A percentile compares a stretch with the other conserved stretches of the same genome.
phyloP scores from a whole-genome alignment of 2,113 vertebrate genomes.

The Pao palembangensis region DNA sequence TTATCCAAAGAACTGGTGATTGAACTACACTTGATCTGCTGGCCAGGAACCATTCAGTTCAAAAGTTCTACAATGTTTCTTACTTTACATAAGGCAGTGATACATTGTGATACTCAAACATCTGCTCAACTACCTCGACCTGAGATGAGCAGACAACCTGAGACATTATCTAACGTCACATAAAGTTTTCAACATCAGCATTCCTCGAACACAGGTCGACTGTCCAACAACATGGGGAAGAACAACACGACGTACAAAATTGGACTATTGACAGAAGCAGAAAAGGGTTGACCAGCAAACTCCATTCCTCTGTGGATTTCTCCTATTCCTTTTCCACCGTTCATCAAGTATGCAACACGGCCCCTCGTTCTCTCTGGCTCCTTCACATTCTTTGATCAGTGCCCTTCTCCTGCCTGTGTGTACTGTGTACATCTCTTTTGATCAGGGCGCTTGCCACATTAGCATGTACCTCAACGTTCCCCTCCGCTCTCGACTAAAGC shows the following conservation, averaged over 20 bases:
- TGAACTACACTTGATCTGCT: too few species aligned
- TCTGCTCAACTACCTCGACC: background rate
- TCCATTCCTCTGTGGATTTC: too few species aligned
- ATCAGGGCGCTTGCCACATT: constrained; percentile 51
- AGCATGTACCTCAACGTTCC: constrained; percentile 50
- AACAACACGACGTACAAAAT: constrained; percentile 33
- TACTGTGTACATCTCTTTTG: constrained; percentile 53
- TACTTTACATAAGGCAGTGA: too few species aligned
- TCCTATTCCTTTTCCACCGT: background rate
- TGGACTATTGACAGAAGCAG: background rate
- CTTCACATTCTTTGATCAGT: constrained; percentile 43
- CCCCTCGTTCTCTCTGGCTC: constrained; percentile 8
- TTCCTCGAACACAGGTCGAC: constrained; percentile 69
- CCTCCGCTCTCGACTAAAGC: constrained; percentile 7
- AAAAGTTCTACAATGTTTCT: too few species aligned
- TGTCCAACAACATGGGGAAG: constrained; percentile 54
- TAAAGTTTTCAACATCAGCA: constrained; percentile 38
- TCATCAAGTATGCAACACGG: background rate
- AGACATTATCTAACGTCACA: constrained; percentile 12
- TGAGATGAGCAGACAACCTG: background rate
- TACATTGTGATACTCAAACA: too few species aligned
- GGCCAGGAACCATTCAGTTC: too few species aligned
- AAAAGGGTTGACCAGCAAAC: background rate
- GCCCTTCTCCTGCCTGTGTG: constrained; percentile 25
- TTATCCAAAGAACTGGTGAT: too few species aligned